phyloP scores from a whole-genome alignment of 35 echinoderm and acorn worm genomes.

The Ptychodera flava region DNA sequence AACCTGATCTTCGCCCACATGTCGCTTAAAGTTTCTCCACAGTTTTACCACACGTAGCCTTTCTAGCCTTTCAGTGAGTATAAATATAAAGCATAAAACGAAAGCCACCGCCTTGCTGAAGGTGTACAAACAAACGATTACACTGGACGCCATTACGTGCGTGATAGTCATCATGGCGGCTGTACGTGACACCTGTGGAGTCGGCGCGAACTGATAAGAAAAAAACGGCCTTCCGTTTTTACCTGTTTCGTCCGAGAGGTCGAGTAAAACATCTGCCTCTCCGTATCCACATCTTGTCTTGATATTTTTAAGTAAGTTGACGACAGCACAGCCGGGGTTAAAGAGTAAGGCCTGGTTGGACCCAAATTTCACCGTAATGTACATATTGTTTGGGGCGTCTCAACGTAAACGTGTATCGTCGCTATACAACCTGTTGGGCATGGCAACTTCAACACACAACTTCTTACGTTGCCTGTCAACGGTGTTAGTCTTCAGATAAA shows the following conservation, averaged over 20 bases:
- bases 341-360: conserved; percentile 2
- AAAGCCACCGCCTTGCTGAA: too few relatives aligned
- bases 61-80: too few relatives aligned
- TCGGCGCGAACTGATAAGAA: too few relatives aligned
- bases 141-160: background rate
- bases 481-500: background rate
- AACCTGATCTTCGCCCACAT: too few relatives aligned
- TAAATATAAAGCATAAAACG: too few relatives aligned
- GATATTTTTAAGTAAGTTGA: conserved; percentile 10
- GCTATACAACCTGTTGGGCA: background rate
- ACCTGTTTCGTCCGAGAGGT: conserved; percentile 18
- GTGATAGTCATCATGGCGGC: background rate
- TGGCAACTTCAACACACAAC: background rate
- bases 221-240: background rate
- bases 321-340: conserved; percentile 13
- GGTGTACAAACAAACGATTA: too few relatives aligned
- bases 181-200: background rate
- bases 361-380: conserved; percentile 16
- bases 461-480: background rate
- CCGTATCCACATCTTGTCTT: conserved; percentile 6
- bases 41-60: too few relatives aligned
- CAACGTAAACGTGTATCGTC: background rate
- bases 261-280: background rate
- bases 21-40: too few relatives aligned
- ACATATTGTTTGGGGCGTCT: conserved; percentile 3